Base-by-base conservation (phyloP, 1,140 invertebrate genomes). In the Temnothorax longispinosus region DNA sequence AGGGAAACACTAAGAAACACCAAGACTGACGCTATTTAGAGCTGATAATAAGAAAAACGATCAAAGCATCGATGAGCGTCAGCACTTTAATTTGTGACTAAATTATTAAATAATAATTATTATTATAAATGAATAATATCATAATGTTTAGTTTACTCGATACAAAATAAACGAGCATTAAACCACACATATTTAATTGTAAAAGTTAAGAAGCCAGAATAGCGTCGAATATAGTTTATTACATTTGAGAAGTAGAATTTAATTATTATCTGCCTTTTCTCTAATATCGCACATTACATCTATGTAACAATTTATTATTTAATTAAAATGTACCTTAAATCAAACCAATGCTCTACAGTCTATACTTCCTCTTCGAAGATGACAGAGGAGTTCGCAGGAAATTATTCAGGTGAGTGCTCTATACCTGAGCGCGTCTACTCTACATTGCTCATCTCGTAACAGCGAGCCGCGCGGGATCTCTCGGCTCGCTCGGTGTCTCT, bases 401-500 rank as follows among this genome's bases (percentile, higher is more conserved):
- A 58, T 18, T 47, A 35, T 47, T 50, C 58, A 4, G 71, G n/a
- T 11, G 74, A 60, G 62, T 21, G 27, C 41, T 56, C 52, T 32
- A 44, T 44, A 50, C 11, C 18, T 15, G 5, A 35, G 35, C 77
- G 62, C 32, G 50, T 35, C 47, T 56, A 56, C 47, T 71, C 78
- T 44, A 81, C 27, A 81, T 71, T 56, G 65, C 32, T 80, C 62
- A 54, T 81, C 64, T 50, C 54, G 41, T n/a, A 47, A 69, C 27
- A 27, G 27, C 27, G 32, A 50, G 35, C 44, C 21, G 18, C 41
- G 38, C 58, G 75, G 32, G 41, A 35, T 52, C 77, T 54, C 44
- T 32, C 56, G 78, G 69, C 18, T 47, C 47, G 52, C 85, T 69
- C 52, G 47, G 76, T 50, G 27, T 72, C 58, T 56, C 47, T 18